Evolutionary conservation across 2,797 vertebrate genomes (phyloP).

Genomic region (Agapornis canus): DNA sequence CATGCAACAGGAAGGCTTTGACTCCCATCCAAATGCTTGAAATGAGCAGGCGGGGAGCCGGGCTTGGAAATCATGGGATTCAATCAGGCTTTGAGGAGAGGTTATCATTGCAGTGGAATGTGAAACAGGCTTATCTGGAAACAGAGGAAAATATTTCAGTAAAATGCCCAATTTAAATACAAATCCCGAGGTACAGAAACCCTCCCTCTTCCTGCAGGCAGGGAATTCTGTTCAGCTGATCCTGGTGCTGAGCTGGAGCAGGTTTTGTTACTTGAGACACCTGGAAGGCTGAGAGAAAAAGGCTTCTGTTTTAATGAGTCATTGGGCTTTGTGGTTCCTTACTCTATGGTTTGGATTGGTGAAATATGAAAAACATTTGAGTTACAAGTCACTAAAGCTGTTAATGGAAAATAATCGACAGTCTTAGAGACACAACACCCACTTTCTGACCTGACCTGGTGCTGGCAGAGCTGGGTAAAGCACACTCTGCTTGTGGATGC

Average conservation of each 20-base stretch:
- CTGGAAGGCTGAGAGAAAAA: not conserved
- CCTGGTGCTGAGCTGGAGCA: not conserved
- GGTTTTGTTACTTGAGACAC: not conserved
- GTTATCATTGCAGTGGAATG: constrained; percentile 26
- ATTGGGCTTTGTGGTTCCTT: not conserved
- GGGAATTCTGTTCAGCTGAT: not conserved
- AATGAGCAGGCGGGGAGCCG: not conserved
- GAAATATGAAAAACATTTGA: not conserved
- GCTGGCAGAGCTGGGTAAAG: not conserved
- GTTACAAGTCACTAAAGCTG: not conserved
- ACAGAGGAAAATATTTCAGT: not conserved
- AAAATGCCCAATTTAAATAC: not conserved
- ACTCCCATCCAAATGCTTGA: not conserved
- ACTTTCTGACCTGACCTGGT: not conserved
- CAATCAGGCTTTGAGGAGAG: not conserved
- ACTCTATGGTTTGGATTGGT: not conserved
- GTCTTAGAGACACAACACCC: not conserved
- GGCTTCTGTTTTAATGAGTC: not conserved
- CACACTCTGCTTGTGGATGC: accelerated
- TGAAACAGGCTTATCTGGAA: constrained; percentile 13
- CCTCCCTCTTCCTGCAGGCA: not conserved
- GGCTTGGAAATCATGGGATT: not conserved
- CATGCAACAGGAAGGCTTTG: not conserved
- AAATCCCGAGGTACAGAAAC: not conserved
- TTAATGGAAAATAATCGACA: accelerated